phyloP scores from a whole-genome alignment of 2,888 invertebrate species.

The Agrilus cyanescens region DNA sequence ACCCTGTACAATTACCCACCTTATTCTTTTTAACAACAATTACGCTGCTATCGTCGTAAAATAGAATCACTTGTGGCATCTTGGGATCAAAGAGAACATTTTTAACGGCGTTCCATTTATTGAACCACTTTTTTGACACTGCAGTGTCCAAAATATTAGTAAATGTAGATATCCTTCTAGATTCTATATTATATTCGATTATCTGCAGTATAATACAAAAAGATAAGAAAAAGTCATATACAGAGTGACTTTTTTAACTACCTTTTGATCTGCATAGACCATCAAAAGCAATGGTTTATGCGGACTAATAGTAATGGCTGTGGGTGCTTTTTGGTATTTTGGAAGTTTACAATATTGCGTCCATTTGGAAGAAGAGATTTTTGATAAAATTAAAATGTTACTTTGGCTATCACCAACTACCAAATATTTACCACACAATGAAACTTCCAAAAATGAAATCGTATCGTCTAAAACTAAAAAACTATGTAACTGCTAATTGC shows the following conservation, averaged over 20 bases:
- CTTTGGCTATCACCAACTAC: conserved; percentile 55
- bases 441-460: conserved; percentile 41
- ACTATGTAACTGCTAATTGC: conserved; percentile 11
- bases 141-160: conserved; percentile 41
- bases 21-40: conserved; percentile 46
- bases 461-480: conserved; percentile 44
- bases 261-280: conserved; percentile 71
- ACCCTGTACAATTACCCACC: conserved; percentile 25
- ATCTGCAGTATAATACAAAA: conserved; percentile 40
- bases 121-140: conserved; percentile 46
- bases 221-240: too few species aligned
- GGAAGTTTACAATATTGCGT: conserved; percentile 51
- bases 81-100: conserved; percentile 51
- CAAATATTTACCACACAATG: conserved; percentile 47
- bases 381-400: conserved; percentile 52
- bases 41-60: conserved; percentile 62
- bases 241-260: too few species aligned
- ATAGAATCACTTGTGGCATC: conserved; percentile 51
- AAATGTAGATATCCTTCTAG: conserved; percentile 52
- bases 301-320: conserved; percentile 58
- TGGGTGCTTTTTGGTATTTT: conserved; percentile 54
- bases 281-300: conserved; percentile 48
- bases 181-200: conserved; percentile 59
- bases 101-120: conserved; percentile 45
- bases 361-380: conserved; percentile 29